Evolutionary conservation across 2,888 invertebrate species (phyloP), one percentile per base, ranked within the genome.

Genomic region (Amblyteles armatorius): DNA sequence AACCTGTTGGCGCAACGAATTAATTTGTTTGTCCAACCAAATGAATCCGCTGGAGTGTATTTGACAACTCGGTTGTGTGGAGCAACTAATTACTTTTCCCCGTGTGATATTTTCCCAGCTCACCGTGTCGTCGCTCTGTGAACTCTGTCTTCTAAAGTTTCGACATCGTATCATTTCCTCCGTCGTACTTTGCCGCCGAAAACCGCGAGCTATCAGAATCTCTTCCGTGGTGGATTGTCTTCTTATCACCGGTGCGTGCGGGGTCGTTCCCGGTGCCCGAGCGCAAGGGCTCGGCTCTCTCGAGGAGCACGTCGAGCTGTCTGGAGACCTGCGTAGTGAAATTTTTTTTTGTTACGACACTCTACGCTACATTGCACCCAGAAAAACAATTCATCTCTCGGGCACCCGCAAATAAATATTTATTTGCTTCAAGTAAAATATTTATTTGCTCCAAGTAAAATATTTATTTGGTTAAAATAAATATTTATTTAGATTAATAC

Each of bases 151-250:
- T n/a, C 98, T 95, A 92, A 98, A 98, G 93, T 98, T 98, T 48
- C 98, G 95, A 92, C 98, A 98, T 11, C 98, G 95, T 84, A 98
- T 98, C 97, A 98, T 98, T 94, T 98, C 98, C 92, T 98, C 98
- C 0, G 98, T 98, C 9, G 98, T 98, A 3, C 97, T 97, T 92
- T 98, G 98, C 16, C 98, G 95, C 0, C 98, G 95, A 93, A 98
- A 98, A 2, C 98, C 98, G 79, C 98, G 96, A 0, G 98, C 97
- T 90, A 98, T 98, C 57, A 98, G 94, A 90, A 98, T 98, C 94
- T 98, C 98, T 93, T 98, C 98, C 0, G 98, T 98, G 16, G 98
- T 98, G 40, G 98, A 98, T 94, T 98, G 98, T 82, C 98, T 95
- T 82, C 98, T 95, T 84, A 98, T 97, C 88, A 97, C 96, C 9